Evolutionary conservation across 2,797 vertebrate species (phyloP).

Genomic region (Semaprochilodus insignis): DNA sequence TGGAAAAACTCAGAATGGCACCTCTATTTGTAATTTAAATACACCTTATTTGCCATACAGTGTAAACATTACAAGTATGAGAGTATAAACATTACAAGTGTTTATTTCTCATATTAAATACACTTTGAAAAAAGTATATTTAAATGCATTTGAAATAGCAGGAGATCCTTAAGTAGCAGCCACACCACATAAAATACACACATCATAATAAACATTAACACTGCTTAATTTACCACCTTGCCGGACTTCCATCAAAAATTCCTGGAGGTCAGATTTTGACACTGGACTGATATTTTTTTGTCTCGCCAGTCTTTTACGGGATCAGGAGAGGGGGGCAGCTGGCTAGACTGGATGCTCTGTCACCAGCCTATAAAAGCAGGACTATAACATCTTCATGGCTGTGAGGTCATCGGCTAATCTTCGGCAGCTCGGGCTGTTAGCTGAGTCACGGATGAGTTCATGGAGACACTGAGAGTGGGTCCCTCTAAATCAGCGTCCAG

Average conservation of each 20-base stretch:
- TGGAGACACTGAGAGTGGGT: constrained; percentile 50
- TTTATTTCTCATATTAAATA: no score
- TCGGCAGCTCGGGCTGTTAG: constrained; percentile 59
- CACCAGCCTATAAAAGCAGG: constrained; percentile 52
- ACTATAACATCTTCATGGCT: constrained; percentile 38
- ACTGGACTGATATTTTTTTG: neutral
- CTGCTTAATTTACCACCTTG: neutral
- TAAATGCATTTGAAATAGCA: no score
- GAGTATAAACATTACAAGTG: no score
- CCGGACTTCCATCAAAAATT: neutral
- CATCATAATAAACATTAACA: neutral
- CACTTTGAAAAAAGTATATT: no score
- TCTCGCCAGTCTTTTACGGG: neutral
- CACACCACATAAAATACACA: no score
- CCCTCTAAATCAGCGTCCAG: constrained; percentile 60
- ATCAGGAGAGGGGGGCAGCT: constrained; percentile 5
- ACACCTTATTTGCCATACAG: no score
- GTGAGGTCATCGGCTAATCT: constrained; percentile 64
- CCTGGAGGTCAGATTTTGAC: neutral
- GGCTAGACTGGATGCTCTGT: constrained; percentile 42
- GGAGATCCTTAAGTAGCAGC: no score
- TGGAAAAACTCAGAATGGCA: no score
- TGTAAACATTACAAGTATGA: no score
- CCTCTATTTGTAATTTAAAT: no score
- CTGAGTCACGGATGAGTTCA: constrained; percentile 65